Conservation (phyloP, 2,888 invertebrate species). For the Sarcophaga rosellei region DNA sequence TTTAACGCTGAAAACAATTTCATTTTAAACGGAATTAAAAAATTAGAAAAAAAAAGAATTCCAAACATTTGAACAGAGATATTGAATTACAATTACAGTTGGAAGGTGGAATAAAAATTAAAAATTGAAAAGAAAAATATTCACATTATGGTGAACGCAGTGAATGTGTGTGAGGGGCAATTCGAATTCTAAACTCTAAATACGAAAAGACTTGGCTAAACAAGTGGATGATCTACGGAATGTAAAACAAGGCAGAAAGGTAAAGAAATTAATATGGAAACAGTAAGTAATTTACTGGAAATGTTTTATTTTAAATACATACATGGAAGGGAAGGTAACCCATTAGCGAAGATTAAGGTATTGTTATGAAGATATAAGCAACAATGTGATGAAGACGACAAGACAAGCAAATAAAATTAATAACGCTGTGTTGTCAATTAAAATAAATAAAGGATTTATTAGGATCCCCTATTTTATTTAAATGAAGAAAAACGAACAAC, state of each 20-base stretch:
- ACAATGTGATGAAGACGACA: too few relatives aligned
- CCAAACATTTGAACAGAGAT: conserved; percentile 24
- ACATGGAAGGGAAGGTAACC: not conserved
- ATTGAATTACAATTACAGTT: conserved; percentile 60
- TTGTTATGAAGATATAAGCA: not conserved
- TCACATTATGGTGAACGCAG: not conserved
- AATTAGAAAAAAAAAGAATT: not conserved
- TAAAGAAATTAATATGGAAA: not conserved
- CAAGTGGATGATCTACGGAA: not conserved
- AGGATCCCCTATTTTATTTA: too few relatives aligned
- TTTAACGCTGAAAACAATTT: conserved; percentile 62
- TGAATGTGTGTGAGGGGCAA: not conserved
- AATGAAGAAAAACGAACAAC: too few relatives aligned
- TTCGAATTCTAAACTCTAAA: conserved; percentile 25
- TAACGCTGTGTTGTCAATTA: too few relatives aligned
- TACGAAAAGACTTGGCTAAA: not conserved
- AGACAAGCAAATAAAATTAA: too few relatives aligned
- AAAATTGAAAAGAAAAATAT: not conserved
- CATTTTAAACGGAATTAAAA: conserved; percentile 12
- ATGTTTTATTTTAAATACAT: not conserved
- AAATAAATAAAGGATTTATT: too few relatives aligned
- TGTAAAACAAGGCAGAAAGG: not conserved
- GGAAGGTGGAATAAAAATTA: not conserved
- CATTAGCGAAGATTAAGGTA: not conserved
- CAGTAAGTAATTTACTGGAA: not conserved